These are phyloP conservation scores for Zoroaster sp. DNA, from an alignment of 53 echinoderm and acorn worm genomes.

Conservation along the genomic window DNA sequence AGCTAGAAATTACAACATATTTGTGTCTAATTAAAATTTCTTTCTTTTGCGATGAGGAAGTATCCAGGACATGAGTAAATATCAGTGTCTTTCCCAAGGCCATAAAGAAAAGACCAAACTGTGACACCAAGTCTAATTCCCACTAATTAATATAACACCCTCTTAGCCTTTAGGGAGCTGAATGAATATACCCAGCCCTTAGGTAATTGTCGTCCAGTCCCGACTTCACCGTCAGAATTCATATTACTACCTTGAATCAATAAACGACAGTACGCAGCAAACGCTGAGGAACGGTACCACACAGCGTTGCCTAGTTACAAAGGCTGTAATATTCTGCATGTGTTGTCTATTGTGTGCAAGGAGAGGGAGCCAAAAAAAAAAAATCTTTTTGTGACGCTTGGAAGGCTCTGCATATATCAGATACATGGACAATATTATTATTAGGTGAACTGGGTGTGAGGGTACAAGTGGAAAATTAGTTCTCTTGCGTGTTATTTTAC, in stretches of 20 bases:
- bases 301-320: slow-evolving; percentile 36
- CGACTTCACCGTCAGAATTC: slow-evolving; percentile 24
- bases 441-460: neutral
- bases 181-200: neutral
- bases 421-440: neutral
- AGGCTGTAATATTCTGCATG: slow-evolving; percentile 1
- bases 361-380: neutral
- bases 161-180: neutral
- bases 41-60: too few relatives aligned
- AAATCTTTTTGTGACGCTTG: neutral
- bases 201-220: neutral
- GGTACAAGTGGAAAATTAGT: too few relatives aligned
- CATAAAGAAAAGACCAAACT: too few relatives aligned
- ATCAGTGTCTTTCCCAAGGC: too few relatives aligned
- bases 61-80: too few relatives aligned
- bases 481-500: too few relatives aligned
- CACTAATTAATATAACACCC: slow-evolving; percentile 6
- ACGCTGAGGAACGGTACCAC: neutral
- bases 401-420: too few relatives aligned
- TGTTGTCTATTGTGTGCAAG: slow-evolving; percentile 3
- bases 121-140: neutral
- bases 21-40: too few relatives aligned
- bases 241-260: slow-evolving; percentile 17
- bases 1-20: too few relatives aligned
- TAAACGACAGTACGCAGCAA: neutral